Base-by-base conservation (phyloP, 2,888 invertebrate species). In the Cybosia mesomella region DNA sequence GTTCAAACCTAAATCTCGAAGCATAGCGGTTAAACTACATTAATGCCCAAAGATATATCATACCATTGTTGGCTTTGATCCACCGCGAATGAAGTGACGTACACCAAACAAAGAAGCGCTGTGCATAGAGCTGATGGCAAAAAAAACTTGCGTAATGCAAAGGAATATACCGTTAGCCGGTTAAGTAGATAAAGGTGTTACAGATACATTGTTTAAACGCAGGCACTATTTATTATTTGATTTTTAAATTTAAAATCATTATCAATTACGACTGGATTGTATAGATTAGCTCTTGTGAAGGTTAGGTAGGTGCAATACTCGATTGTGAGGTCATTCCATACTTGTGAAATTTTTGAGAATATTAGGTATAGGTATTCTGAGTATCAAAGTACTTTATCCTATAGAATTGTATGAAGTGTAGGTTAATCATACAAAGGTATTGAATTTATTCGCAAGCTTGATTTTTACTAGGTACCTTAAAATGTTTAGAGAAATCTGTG, bases 91-190 rank as follows among this genome's bases (percentile, higher is more conserved):
- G 64, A 36, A 64, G 39, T 60, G 69, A 70, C 62, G 69, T 53
- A 63, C 55, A 22, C 63, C 80, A 78, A 79, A 86, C 85, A 88
- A 88, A 80, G 82, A 79, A 69, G 68, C 75, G 74, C 77, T 84
- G 77, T 82, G 79, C 82, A 80, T 82, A 86, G 80, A 84, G 80
- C 83, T 83, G 83, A 87, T 85, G 82, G 88, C 86, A 88, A 87
- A 89, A n/a, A 89, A 67, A 82, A 58, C 83, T 90, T 90, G 86
- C 89, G 87, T 87, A 90, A 91, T 80, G 73, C 64, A 67, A 77
- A 76, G 76, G 81, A 74, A 76, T 69, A 71, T 71, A 80, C 90
- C 88, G 90, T 87, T 89, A 86, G 72, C 66, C 71, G 71, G 76
- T 59, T 39, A 22, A 59, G 34, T 22, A 18, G 24, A 49, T 69